phyloP scores from a whole-genome alignment of 2,113 vertebrate genomes.

The Halichoeres trimaculatus region DNA sequence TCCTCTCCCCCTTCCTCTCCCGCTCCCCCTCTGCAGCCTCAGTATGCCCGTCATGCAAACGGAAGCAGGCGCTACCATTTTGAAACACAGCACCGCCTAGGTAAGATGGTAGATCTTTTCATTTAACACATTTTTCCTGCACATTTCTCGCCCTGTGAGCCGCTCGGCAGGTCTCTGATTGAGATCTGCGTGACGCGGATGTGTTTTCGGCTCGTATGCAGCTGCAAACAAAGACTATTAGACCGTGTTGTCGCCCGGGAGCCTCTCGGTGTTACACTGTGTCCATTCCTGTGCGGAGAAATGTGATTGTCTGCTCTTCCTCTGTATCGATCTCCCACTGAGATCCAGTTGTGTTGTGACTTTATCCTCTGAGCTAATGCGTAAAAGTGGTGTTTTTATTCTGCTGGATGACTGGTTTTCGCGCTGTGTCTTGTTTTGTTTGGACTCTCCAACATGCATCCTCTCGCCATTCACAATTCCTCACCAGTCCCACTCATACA shows the following conservation, averaged over 20 bases:
- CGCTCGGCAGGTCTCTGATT: not conserved
- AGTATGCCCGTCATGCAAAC: constrained; percentile 76
- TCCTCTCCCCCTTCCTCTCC: constrained; percentile 18
- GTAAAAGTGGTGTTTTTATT: not conserved
- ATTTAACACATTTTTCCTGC: constrained; percentile 40
- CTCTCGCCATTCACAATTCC: constrained; percentile 4
- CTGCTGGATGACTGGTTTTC: not conserved
- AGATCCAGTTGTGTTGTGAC: not conserved
- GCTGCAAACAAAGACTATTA: not conserved
- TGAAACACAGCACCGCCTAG: constrained; percentile 83
- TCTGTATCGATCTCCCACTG: constrained; percentile 5
- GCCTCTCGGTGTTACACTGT: constrained; percentile 48
- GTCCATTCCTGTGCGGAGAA: constrained; percentile 42
- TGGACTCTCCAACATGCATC: constrained; percentile 20
- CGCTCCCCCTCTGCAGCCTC: constrained; percentile 45
- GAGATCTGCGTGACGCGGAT: not conserved
- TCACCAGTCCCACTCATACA: not conserved
- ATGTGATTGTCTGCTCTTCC: constrained; percentile 31
- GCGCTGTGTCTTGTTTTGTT: constrained; percentile 3
- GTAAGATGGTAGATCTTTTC: constrained; percentile 84
- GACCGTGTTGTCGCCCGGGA: constrained; percentile 21
- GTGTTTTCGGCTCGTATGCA: constrained; percentile 1
- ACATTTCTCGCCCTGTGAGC: not conserved
- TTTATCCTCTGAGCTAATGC: not conserved
- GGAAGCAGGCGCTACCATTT: constrained; percentile 88